A percentile compares a stretch with the other conserved stretches of the same genome.
These are phyloP conservation scores for Centropristis striata DNA, from an alignment of 2,113 vertebrate species.

Conservation along the genomic window DNA sequence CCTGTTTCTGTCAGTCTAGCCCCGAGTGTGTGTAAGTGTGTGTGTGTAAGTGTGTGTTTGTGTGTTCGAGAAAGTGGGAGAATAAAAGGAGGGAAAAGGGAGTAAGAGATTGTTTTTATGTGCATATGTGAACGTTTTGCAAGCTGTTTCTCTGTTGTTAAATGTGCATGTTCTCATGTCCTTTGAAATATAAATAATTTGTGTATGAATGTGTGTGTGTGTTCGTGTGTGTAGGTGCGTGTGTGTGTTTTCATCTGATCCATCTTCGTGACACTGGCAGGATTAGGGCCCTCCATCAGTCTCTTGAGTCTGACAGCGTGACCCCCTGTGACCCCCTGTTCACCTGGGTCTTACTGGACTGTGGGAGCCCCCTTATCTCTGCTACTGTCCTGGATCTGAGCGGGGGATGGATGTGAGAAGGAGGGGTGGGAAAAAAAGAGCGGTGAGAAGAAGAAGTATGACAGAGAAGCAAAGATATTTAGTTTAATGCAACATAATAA, in stretches of 20 bases:
- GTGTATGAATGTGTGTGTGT: neutral
- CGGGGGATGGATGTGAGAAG: neutral
- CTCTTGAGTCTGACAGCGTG: slow-evolving; percentile 70
- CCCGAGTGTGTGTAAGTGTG: slow-evolving; percentile 15
- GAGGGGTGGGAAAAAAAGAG: neutral
- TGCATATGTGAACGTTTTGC: neutral
- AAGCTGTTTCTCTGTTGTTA: neutral
- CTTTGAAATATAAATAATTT: neutral
- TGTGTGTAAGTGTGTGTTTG: slow-evolving; percentile 32
- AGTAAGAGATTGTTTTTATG: neutral
- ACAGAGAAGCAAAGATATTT: neutral
- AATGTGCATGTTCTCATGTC: neutral
- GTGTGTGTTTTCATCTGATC: slow-evolving; percentile 81
- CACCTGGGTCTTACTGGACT: slow-evolving; percentile 60
- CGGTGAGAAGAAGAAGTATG: neutral
- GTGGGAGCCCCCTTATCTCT: slow-evolving; percentile 62
- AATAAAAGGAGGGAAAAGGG: neutral
- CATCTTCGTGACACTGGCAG: slow-evolving; percentile 88
- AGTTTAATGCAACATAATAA: neutral
- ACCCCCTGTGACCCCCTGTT: slow-evolving; percentile 57
- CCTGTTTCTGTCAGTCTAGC: slow-evolving; percentile 89
- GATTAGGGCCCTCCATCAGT: slow-evolving; percentile 78
- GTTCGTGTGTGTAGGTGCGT: slow-evolving; percentile 1
- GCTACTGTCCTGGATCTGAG: slow-evolving; percentile 63
- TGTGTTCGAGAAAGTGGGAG: slow-evolving; percentile 19